A percentile compares a stretch with the other conserved stretches of the same genome.
These are phyloP conservation scores for Gymnothorax javanicus DNA, from an alignment of 2,797 vertebrate species.

Conservation along the genomic window DNA sequence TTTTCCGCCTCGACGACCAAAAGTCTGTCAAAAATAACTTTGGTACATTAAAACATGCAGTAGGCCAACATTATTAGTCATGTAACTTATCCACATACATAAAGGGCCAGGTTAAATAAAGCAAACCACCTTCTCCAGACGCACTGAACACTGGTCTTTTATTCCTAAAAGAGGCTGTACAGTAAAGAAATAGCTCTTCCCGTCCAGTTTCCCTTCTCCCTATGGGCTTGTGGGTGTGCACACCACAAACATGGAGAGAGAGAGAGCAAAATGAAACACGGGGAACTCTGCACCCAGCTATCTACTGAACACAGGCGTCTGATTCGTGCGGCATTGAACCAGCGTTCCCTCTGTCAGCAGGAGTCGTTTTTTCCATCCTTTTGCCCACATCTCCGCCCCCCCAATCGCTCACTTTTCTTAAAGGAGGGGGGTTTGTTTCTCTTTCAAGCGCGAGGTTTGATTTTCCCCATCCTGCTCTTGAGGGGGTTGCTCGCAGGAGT, in stretches of 20 bases:
- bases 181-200: background rate
- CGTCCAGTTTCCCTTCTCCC: conserved; percentile 29
- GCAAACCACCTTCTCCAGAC: background rate
- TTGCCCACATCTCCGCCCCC: conserved; percentile 46
- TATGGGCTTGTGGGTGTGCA: conserved; percentile 36
- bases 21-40: background rate
- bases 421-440: conserved; percentile 49
- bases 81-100: background rate
- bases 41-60: background rate
- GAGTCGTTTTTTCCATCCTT: conserved; percentile 53
- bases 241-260: conserved; percentile 49
- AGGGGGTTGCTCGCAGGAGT: background rate
- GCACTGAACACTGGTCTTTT: background rate
- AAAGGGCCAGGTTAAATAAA: background rate
- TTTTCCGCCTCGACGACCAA: background rate
- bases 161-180: background rate
- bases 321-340: conserved; percentile 57
- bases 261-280: conserved; percentile 47
- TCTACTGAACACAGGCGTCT: conserved; percentile 56
- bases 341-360: conserved; percentile 54
- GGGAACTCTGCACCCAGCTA: conserved; percentile 39
- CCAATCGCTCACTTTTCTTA: conserved; percentile 38
- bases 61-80: too few species aligned
- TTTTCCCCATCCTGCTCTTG: conserved; percentile 12
- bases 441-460: conserved; percentile 50